Evolutionary conservation across 2,797 vertebrate species (phyloP).

Genomic region (Chaenodraco wilsoni): DNA sequence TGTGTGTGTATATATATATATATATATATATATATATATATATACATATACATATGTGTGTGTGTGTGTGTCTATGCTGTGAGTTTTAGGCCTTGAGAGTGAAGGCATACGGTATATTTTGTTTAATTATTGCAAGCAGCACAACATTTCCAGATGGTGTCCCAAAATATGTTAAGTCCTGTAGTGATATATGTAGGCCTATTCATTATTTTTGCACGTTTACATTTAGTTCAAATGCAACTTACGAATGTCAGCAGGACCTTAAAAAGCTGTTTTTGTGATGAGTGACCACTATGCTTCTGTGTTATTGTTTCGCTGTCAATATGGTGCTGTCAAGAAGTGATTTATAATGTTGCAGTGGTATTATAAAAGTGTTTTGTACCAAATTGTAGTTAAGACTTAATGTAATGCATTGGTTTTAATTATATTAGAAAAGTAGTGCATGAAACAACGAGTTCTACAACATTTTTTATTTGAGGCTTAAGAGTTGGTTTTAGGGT

Average conservation of each 20-base stretch:
- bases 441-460: slow-evolving; percentile 12
- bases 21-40: too few relatives aligned
- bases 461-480: slow-evolving; percentile 4
- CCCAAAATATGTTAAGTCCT: not conserved
- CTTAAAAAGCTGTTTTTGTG: not conserved
- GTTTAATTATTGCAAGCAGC: not conserved
- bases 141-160: not conserved
- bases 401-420: not conserved
- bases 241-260: slow-evolving; percentile 6
- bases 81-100: slow-evolving; percentile 4
- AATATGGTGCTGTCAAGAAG: not conserved
- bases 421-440: not conserved
- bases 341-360: not conserved
- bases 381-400: not conserved
- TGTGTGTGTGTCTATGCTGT: not conserved
- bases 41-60: too few relatives aligned
- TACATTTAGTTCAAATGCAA: slow-evolving; percentile 17
- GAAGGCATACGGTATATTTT: not conserved
- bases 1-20: too few relatives aligned
- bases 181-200: not conserved
- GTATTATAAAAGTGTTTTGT: not conserved
- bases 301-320: not conserved
- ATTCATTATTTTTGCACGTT: not conserved
- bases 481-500: slow-evolving; percentile 30
- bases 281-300: not conserved